A percentile compares a stretch with the other conserved stretches of the same genome.
Evolutionary conservation across 23 tunicate species (phyloP).

Genomic region (Trididemnum nubilum): DNA sequence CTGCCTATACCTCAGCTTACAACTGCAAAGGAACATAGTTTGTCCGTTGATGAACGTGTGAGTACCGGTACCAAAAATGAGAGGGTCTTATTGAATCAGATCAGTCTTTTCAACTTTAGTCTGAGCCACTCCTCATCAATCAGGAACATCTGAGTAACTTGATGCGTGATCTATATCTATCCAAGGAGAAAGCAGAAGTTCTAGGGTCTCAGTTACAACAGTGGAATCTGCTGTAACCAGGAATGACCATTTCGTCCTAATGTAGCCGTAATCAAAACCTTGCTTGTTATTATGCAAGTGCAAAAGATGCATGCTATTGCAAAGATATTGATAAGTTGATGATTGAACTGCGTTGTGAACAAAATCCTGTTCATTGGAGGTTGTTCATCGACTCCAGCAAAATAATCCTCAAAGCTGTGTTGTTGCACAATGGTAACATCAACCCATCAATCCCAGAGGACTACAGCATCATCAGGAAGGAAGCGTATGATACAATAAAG

Average conservation of each 20-base stretch:
- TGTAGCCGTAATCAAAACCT: not conserved
- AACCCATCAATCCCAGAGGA: not conserved
- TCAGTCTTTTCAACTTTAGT: not conserved
- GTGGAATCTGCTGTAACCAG: slow-evolving; percentile 26
- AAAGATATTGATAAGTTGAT: not conserved
- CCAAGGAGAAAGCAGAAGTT: too few species aligned
- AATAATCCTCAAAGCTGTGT: too few species aligned
- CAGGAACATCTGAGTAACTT: too few species aligned
- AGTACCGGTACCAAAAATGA: not conserved
- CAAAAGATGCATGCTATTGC: slow-evolving; percentile 11
- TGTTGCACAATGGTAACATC: not conserved
- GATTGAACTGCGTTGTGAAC: too few species aligned
- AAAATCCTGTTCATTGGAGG: too few species aligned
- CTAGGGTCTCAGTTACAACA: slow-evolving; percentile 32
- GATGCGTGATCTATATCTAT: too few species aligned
- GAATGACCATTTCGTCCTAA: not conserved
- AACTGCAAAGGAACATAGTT: not conserved
- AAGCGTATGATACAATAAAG: not conserved
- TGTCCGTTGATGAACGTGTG: slow-evolving; percentile 2
- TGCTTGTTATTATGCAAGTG: slow-evolving; percentile 15
- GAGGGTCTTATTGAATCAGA: slow-evolving; percentile 7
- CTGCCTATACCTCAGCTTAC: slow-evolving; percentile 10
- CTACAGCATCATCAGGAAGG: not conserved
- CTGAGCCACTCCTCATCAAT: too few species aligned
- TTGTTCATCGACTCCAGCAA: too few species aligned